Evolutionary conservation across 1,140 invertebrate genomes (phyloP), one percentile per base, ranked within the genome.

Genomic region (Sweltsa coloradensis): DNA sequence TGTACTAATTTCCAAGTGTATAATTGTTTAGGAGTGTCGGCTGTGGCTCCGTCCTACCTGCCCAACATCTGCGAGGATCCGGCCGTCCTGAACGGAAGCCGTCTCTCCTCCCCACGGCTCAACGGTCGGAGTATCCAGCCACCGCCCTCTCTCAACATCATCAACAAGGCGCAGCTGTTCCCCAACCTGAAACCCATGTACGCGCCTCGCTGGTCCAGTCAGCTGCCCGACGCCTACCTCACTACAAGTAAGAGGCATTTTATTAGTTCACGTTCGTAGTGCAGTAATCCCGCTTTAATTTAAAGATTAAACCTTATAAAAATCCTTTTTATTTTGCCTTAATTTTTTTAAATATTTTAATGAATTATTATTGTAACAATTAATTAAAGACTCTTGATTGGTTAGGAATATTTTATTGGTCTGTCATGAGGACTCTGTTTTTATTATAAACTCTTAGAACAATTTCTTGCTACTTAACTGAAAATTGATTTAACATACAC

Each of bases 31-130:
- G 48, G 48, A 11, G 48, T 50, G 21, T 41, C 48, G 19, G 31
- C 42, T 9, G 46, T 25, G 34, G 21, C 48, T 9, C 41, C 48
- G 6, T 45, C 48, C 6, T 86, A 83, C 56, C 59, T 85, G 41
- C 83, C 84, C 4, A 86, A 86, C 54, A 85, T 86, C 3, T 81
- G 82, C 14, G 77, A 80, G 58, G 73, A 49, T 45, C 34, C 43
- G 11, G 9, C 36, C 19, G 23, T 23, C 22, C 36, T 19, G 36
- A 46, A 37, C 22, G 18, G n/a, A 13, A 37, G 18, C 21, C 19
- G 36, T 3, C 16, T 31, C 14, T n/a, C n/a, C n/a, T n/a, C n/a
- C n/a, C n/a, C n/a, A n/a, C 31, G 18, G 18, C 13, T 36, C 24
- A 37, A 22, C 16, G 36, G 36, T 11, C 21, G 23, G 14, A 11